phyloP scores from a whole-genome alignment of 2,888 invertebrate species.

The Galeruca laticollis region DNA sequence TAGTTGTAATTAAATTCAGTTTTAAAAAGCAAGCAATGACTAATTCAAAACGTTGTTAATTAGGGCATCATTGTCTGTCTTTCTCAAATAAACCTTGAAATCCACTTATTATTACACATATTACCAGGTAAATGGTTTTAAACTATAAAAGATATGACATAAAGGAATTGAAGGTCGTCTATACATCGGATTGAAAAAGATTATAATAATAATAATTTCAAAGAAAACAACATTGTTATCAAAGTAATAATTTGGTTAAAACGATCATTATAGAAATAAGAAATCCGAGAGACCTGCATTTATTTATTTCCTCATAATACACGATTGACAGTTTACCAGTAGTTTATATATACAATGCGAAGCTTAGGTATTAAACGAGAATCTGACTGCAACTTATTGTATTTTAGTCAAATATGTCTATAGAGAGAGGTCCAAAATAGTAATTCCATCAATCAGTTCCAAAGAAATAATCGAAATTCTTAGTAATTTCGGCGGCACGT shows the following conservation, averaged over 20 bases:
- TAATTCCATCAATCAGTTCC: constrained; percentile 38
- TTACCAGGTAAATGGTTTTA: no score
- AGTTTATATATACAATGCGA: background rate
- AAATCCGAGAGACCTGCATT: background rate
- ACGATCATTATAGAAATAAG: background rate
- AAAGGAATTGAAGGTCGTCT: no score
- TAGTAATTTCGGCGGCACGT: constrained; percentile 29
- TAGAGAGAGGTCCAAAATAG: constrained; percentile 22
- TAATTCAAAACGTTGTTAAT: no score
- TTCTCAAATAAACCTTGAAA: no score
- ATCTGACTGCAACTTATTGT: constrained; percentile 22
- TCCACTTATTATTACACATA: no score
- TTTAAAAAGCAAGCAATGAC: no score
- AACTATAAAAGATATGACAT: no score
- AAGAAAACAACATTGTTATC: background rate
- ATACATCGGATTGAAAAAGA: background rate
- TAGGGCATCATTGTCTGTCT: no score
- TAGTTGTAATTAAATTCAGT: no score
- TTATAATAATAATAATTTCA: no score
- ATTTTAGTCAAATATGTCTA: constrained; percentile 26
- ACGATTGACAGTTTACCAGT: background rate
- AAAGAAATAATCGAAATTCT: constrained; percentile 32
- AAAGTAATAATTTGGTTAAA: background rate
- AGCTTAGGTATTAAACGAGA: constrained; percentile 18
- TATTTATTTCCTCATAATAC: background rate